Base-by-base conservation (phyloP, 2,113 vertebrate species). In the Mungos mungo region DNA sequence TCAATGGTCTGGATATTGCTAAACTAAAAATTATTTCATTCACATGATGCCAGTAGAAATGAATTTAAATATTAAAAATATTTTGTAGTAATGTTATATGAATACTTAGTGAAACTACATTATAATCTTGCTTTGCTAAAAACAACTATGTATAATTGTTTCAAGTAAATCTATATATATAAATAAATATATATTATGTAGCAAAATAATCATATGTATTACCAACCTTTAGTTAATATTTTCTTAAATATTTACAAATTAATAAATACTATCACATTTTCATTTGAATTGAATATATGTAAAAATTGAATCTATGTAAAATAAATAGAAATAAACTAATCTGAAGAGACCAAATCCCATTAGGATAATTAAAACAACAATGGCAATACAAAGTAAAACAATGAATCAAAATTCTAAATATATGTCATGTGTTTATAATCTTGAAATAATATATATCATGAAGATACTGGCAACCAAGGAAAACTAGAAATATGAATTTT, bases 11-110 rank as follows among this genome's bases (percentile, higher is more conserved):
- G n/a, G 21, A 92, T 92, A 74, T 35, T 45, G 15, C 23, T 69
- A 33, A 2, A 81, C 54, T 35, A 60, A 71, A 93, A 68, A 15
- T 38, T 10, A 76, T 95, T 88, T 92, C 19, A 38, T 86, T 86
- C 25, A 52, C 77, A 23, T 47, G 3, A 93, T 86, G 5, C 63
- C 18, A 35, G 29, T n/a, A 65, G 5, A 92, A 83, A 79, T n/a
- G 31, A 88, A 65, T 85, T 92, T 84, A 79, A 93, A 92, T 50
- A 54, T 71, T 69, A 81, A 84, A 79, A 88, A 85, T 50, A 8
- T 68, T 23, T 85, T 27, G 47, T 63, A 15, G 54, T 76, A 76
- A 81, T 88, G 12, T 35, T 45, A 66, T 18, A 41, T 79, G 18
- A 71, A 38, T 47, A 47, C n/a, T 41, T 41, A 88, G 45, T 68